Base-by-base conservation (phyloP, 2,888 invertebrate species). In the Heliconius hortense region DNA sequence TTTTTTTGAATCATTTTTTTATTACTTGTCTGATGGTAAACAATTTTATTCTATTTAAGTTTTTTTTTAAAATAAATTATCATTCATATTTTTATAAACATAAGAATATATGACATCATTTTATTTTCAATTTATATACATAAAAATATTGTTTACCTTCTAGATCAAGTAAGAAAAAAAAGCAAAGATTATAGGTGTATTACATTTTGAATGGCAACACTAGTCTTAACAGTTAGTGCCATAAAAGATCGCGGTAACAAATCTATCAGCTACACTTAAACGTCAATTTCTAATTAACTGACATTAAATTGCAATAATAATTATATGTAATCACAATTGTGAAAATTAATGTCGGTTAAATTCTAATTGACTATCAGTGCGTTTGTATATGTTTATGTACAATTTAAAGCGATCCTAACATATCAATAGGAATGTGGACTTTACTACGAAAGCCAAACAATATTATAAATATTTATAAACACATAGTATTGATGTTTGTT, bases 401-500 rank as follows among this genome's bases (percentile, higher is more conserved):
- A 35, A 53, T 69, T 56, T 35, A 18, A 31, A 56, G 56, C 69
- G 69, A 31, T 69, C 35, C 28, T 15, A 56, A 69, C 69, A 56
- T 69, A 53, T 69, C 53, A 35, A 35, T 24, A 53, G 53, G 53
- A 53, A 35, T 7, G 24, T n/a, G n/a, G 31, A 69, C 31, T 53
- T 56, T 66, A 64, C 11, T 64, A 64, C 35, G 31, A 56, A 56
- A 69, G 56, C 69, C 56, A 69, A 69, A 69, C 28, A 21, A 28
- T 69, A 53, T 53, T 69, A 69, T 69, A 48, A n/a, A 21, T 48
- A 56, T 64, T 21, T 53, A 53, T 53, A 53, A 31, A 53, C 53
- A 2, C 31, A 31, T 53, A 56, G 53, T 69, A 69, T 69, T 69
- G 31, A 69, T 69, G 68, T 69, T 69, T 31, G n/a, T 31, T 69